phyloP scores from a whole-genome alignment of 2,113 vertebrate genomes.

The Antennarius striatus region DNA sequence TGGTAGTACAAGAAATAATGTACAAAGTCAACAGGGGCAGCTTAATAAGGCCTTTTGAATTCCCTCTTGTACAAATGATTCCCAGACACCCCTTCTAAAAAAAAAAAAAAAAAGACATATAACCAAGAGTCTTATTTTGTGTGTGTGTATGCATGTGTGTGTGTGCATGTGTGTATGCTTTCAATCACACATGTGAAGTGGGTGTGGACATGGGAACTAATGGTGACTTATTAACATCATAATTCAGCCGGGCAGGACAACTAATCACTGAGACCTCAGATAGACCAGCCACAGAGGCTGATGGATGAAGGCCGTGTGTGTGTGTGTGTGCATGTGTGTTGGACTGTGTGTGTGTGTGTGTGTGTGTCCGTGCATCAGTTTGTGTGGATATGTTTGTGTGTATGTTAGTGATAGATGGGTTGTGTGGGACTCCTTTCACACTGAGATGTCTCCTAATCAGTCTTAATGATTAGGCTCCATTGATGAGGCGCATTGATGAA shows the following conservation, averaged over 20 bases:
- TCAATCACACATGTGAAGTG: slow-evolving; percentile 47
- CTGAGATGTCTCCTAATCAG: slow-evolving; percentile 73
- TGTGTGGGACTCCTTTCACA: slow-evolving; percentile 68
- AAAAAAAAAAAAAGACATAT: no score
- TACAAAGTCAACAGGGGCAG: no score
- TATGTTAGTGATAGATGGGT: slow-evolving; percentile 59
- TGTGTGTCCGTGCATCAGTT: not conserved
- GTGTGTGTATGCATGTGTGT: slow-evolving; percentile 4
- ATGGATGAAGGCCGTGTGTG: slow-evolving; percentile 64
- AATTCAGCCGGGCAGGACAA: slow-evolving; percentile 76
- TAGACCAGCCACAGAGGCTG: slow-evolving; percentile 67
- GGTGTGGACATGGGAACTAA: slow-evolving; percentile 63
- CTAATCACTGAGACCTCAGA: slow-evolving; percentile 76
- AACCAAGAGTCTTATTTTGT: no score
- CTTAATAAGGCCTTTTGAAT: no score
- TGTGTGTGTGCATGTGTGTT: slow-evolving; percentile 9
- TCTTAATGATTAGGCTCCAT: slow-evolving; percentile 70
- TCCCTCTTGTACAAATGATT: no score
- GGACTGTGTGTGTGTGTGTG: not conserved
- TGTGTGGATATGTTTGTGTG: slow-evolving; percentile 12
- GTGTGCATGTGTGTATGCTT: slow-evolving; percentile 1
- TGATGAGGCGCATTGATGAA: slow-evolving; percentile 63
- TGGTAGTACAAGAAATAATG: no score
- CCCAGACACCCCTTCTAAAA: no score
- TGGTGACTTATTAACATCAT: slow-evolving; percentile 80